Conservation (phyloP, 2,113 vertebrate species). For the Ramphastos sulfuratus region DNA sequence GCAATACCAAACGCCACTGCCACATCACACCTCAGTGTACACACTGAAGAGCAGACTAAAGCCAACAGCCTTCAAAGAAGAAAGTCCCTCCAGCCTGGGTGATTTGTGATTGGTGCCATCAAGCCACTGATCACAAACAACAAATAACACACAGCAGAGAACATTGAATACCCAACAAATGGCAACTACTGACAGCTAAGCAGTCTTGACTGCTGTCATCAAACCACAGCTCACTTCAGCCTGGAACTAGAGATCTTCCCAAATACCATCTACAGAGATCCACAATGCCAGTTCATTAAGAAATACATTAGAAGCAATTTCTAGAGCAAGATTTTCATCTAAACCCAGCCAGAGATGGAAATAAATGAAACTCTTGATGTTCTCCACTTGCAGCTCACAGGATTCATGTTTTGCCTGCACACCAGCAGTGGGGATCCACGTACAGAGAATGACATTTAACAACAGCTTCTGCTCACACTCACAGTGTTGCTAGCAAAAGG, state of each 20-base stretch:
- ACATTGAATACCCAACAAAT: not conserved
- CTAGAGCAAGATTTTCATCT: not conserved
- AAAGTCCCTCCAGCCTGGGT: not conserved
- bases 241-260: not conserved
- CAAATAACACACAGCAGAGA: not conserved
- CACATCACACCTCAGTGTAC: not conserved
- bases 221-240: not conserved
- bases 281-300: not conserved
- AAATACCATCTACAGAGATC: not conserved
- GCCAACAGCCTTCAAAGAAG: not conserved
- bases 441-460: not conserved
- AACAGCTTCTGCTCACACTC: not conserved
- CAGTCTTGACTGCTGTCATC: accelerated
- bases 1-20: not conserved
- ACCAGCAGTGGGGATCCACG: not conserved
- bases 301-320: not conserved
- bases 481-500: not conserved
- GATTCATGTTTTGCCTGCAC: not conserved
- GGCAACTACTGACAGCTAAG: not conserved
- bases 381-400: not conserved
- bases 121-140: not conserved
- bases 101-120: not conserved
- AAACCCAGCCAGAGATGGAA: not conserved
- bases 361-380: not conserved
- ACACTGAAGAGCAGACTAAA: not conserved